A percentile compares a stretch with the other conserved stretches of the same genome.
Conservation (phyloP, 1,140 invertebrate genomes). For the Oncopeltus fasciatus region DNA sequence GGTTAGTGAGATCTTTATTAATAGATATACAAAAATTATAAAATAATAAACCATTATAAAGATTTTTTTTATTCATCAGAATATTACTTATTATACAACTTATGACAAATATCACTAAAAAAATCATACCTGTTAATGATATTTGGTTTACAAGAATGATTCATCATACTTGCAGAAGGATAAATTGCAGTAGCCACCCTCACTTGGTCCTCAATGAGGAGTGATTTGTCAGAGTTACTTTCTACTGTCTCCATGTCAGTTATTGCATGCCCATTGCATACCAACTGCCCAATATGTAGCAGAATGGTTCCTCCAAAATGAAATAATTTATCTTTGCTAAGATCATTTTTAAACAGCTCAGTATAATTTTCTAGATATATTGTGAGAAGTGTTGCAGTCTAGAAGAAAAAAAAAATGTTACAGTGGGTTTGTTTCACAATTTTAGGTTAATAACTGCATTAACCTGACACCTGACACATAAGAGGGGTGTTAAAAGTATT, state of each 20-base stretch:
- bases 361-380: conserved; percentile 38
- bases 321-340: conserved; percentile 29
- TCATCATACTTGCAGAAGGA: conserved; percentile 77
- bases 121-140: conserved; percentile 56
- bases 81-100: neutral
- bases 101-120: neutral
- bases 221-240: conserved; percentile 23
- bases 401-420: conserved; percentile 23
- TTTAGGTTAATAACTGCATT: too few relatives aligned
- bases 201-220: conserved; percentile 33
- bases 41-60: neutral
- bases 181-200: conserved; percentile 70
- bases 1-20: neutral
- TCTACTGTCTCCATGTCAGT: conserved; percentile 31
- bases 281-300: conserved; percentile 56
- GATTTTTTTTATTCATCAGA: neutral
- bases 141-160: conserved; percentile 76
- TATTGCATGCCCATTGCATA: conserved; percentile 65
- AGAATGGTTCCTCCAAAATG: conserved; percentile 47
- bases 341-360: conserved; percentile 32
- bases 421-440: too few relatives aligned
- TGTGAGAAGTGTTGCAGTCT: conserved; percentile 43
- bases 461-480: too few relatives aligned
- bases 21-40: neutral
- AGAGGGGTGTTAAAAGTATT: conserved; percentile 26